A percentile compares a stretch with the other conserved stretches of the same genome.
phyloP scores from a whole-genome alignment of 2,888 invertebrate species.

The Drosophila paramelanica region DNA sequence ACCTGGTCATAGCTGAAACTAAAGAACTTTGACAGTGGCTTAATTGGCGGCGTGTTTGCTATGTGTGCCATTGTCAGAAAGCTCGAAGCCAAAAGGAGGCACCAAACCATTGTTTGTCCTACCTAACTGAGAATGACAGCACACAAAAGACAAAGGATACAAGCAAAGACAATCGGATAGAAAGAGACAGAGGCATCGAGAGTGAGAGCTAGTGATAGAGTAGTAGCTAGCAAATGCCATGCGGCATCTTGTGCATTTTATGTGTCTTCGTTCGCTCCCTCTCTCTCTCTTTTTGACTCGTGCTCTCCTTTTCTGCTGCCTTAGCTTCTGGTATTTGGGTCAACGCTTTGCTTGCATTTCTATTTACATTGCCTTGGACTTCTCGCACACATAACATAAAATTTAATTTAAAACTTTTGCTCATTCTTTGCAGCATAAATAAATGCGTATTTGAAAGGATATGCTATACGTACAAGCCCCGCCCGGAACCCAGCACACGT shows the following conservation, averaged over 20 bases:
- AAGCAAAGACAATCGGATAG: conserved; percentile 20
- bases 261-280: background rate
- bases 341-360: conserved; percentile 67
- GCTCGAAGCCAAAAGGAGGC: conserved; percentile 22
- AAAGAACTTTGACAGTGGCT: conserved; percentile 34
- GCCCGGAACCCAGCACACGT: conserved; percentile 46
- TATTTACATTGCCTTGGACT: conserved; percentile 55
- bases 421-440: conserved; percentile 59
- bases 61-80: conserved; percentile 32
- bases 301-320: conserved; percentile 15
- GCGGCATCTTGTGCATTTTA: conserved; percentile 42
- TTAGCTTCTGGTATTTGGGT: conserved; percentile 62
- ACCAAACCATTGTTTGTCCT: conserved; percentile 35
- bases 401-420: conserved; percentile 74
- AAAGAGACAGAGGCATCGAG: background rate
- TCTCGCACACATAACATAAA: conserved; percentile 57
- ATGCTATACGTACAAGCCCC: conserved; percentile 29
- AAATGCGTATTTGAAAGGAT: conserved; percentile 66
- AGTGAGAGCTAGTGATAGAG: background rate
- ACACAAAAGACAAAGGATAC: conserved; percentile 31
- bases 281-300: no score
- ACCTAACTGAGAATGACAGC: conserved; percentile 53
- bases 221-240: conserved; percentile 8
- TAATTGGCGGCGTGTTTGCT: conserved; percentile 57
- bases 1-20: conserved; percentile 13